A percentile compares a stretch with the other conserved stretches of the same genome.
phyloP scores from a whole-genome alignment of 2,888 invertebrate genomes.

The Epirrhoe tristata region DNA sequence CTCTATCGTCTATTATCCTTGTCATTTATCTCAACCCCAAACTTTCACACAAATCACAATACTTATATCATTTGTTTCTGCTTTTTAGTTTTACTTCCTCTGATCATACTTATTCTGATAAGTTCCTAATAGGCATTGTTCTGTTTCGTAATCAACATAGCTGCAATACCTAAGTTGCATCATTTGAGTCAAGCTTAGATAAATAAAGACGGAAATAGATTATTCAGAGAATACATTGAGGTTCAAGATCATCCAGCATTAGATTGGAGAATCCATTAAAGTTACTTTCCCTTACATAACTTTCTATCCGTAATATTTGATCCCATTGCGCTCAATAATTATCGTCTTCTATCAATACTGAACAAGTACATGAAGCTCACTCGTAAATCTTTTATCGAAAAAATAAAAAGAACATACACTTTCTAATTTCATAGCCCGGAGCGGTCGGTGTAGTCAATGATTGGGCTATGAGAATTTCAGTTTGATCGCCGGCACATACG shows the following conservation, averaged over 20 bases:
- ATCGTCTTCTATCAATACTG: slow-evolving; percentile 28
- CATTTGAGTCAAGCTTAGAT: too few relatives aligned
- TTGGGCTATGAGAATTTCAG: slow-evolving; percentile 33
- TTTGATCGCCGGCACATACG: slow-evolving; percentile 28
- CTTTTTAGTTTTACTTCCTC: too few relatives aligned
- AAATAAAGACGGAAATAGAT: too few relatives aligned
- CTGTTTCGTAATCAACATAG: too few relatives aligned
- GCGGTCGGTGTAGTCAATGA: slow-evolving; percentile 61
- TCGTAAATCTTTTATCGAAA: slow-evolving; percentile 76
- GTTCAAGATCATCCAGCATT: slow-evolving; percentile 15
- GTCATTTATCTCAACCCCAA: too few relatives aligned
- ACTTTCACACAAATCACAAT: too few relatives aligned
- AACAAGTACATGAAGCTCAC: slow-evolving; percentile 51
- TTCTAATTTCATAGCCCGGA: slow-evolving; percentile 80
- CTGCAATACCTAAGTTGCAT: too few relatives aligned
- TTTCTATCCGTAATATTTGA: slow-evolving; percentile 31
- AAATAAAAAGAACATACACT: slow-evolving; percentile 61
- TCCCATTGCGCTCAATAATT: slow-evolving; percentile 32
- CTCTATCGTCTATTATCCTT: too few relatives aligned
- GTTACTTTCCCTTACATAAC: slow-evolving; percentile 42
- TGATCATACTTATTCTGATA: too few relatives aligned
- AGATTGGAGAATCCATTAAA: slow-evolving; percentile 31
- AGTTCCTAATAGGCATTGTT: too few relatives aligned
- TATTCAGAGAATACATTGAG: background rate
- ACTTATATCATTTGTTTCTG: too few relatives aligned